Percentiles rank a stretch among this genome's conserved stretches.
Evolutionary conservation across 2,113 vertebrate genomes (phyloP).

Genomic region (Mastomys natalensis): DNA sequence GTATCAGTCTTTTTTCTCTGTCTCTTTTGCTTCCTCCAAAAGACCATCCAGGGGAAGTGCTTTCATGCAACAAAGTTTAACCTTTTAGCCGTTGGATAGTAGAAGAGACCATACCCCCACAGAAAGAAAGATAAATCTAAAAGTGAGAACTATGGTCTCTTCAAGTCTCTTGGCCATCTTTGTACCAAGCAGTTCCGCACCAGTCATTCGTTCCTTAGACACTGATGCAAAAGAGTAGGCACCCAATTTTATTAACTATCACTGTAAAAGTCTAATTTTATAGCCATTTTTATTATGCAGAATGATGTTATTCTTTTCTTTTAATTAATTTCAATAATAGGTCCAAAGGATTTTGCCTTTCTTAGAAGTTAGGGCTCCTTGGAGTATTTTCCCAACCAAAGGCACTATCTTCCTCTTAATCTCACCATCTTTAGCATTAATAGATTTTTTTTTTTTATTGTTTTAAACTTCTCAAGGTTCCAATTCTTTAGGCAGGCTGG

Average conservation of each 20-base stretch:
- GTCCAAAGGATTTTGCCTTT: constrained; percentile 35
- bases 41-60: neutral
- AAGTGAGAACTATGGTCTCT: constrained; percentile 29
- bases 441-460: neutral
- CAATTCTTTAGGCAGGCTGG: neutral
- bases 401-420: neutral
- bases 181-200: neutral
- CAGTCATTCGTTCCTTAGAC: neutral
- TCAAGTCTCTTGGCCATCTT: neutral
- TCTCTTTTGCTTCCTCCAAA: neutral
- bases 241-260: constrained; percentile 18
- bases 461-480: neutral
- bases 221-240: neutral
- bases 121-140: neutral
- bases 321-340: constrained; percentile 32
- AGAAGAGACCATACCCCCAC: neutral
- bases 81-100: neutral
- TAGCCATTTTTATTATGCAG: neutral
- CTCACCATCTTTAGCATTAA: constrained; percentile 3
- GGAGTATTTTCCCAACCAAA: constrained; percentile 3
- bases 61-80: neutral
- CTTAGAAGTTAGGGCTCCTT: neutral
- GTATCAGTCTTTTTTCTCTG: neutral
- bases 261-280: constrained; percentile 11
- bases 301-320: constrained; percentile 37